These are phyloP conservation scores for Pipistrellus pygmaeus DNA, from an alignment of 2,797 vertebrate species.

Conservation along the genomic window DNA sequence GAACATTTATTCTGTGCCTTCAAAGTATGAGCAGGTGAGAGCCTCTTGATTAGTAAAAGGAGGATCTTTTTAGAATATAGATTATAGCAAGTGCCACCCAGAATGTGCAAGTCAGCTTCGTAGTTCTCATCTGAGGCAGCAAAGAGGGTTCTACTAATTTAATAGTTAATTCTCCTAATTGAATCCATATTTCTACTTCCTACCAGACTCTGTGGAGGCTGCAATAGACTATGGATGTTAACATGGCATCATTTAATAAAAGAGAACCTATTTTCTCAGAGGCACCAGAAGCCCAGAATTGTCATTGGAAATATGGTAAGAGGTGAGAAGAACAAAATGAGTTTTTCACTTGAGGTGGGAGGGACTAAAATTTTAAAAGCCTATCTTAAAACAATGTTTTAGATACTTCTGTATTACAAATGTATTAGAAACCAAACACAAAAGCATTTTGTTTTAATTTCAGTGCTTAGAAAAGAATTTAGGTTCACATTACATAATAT, in stretches of 20 bases:
- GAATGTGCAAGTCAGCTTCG: constrained; percentile 19
- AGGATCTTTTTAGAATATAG: constrained; percentile 44
- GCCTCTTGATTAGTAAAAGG: constrained; percentile 36
- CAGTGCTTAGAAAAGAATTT: constrained; percentile 10
- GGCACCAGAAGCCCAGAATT: background rate
- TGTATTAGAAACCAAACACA: constrained; percentile 34
- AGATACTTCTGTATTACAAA: background rate
- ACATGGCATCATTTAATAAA: background rate
- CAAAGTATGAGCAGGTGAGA: constrained; percentile 46
- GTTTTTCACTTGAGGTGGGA: background rate
- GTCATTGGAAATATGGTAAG: background rate
- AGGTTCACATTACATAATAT: background rate
- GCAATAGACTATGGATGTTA: background rate
- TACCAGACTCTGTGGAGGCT: background rate
- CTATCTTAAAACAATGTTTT: background rate
- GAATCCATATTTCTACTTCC: background rate
- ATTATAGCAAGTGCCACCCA: constrained; percentile 42
- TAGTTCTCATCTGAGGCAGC: background rate
- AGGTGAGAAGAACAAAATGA: background rate
- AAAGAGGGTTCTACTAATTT: constrained; percentile 22
- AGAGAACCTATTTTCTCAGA: constrained; percentile 4
- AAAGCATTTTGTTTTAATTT: constrained; percentile 29
- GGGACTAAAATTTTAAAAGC: background rate
- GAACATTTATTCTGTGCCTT: constrained; percentile 39
- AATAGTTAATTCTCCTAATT: constrained; percentile 6